Conservation (phyloP, 1,140 invertebrate species). For the Heliothis virescens region DNA sequence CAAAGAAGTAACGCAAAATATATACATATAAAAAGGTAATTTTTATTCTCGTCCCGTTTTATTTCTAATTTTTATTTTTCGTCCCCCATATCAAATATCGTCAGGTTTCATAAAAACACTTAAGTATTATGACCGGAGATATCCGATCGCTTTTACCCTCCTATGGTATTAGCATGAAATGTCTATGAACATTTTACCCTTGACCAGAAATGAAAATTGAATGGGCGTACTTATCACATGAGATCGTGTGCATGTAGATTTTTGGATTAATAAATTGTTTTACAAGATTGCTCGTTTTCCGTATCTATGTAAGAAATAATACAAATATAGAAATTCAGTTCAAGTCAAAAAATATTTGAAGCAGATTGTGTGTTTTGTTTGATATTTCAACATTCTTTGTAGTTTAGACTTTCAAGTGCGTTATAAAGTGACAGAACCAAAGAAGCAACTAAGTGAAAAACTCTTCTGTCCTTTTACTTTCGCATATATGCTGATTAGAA, state of each 20-base stretch:
- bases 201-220: constrained; percentile 46
- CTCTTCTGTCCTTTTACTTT: too few relatives aligned
- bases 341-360: too few relatives aligned
- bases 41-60: constrained; percentile 45
- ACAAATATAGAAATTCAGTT: too few relatives aligned
- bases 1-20: background rate
- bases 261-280: constrained; percentile 6
- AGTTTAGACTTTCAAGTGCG: too few relatives aligned
- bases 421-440: too few relatives aligned
- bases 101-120: constrained; percentile 40
- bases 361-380: too few relatives aligned
- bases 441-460: too few relatives aligned
- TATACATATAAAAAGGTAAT: constrained; percentile 18
- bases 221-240: constrained; percentile 27
- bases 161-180: constrained; percentile 46
- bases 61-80: constrained; percentile 49
- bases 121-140: constrained; percentile 43
- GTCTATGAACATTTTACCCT: constrained; percentile 38
- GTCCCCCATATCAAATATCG: constrained; percentile 45
- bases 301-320: background rate
- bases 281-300: background rate
- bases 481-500: too few relatives aligned
- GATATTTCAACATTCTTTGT: too few relatives aligned
- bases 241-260: constrained; percentile 28
- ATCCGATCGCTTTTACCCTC: constrained; percentile 42